Percentiles rank a stretch among this genome's conserved stretches.
Evolutionary conservation across 2,797 vertebrate species (phyloP).

Genomic region (Hafferia zeledoni): DNA sequence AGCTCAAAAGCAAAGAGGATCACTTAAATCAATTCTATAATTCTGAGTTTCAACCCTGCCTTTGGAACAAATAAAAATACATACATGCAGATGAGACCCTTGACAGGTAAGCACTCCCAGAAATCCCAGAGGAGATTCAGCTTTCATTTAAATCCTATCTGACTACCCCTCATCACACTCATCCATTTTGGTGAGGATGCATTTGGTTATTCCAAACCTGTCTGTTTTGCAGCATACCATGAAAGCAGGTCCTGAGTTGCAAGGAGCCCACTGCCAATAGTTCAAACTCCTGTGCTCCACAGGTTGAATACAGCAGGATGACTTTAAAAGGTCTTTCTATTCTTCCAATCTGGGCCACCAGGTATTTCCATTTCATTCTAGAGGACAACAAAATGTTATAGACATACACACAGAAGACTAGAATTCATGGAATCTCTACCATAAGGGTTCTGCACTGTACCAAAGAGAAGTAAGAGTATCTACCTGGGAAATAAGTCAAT

Average conservation of each 20-base stretch:
- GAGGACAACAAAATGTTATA: constrained; percentile 7
- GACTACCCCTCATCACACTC: background rate
- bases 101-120: background rate
- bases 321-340: constrained; percentile 84
- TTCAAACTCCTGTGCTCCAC: constrained; percentile 57
- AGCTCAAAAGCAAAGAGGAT: background rate
- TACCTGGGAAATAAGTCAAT: background rate
- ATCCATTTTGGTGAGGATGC: background rate
- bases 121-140: background rate
- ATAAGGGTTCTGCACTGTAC: background rate
- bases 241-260: constrained; percentile 80
- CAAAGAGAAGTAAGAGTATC: background rate
- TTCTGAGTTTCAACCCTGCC: background rate
- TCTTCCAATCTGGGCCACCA: constrained; percentile 79
- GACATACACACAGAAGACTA: background rate
- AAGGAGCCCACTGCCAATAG: constrained; percentile 84
- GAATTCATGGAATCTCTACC: background rate
- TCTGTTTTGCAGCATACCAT: constrained; percentile 49
- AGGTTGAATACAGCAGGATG: constrained; percentile 81
- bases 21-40: background rate
- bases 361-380: constrained; percentile 80
- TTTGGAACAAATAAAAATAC: background rate
- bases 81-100: background rate
- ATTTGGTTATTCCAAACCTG: background rate
- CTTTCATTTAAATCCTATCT: background rate